A percentile compares a stretch with the other conserved stretches of the same genome.
Conservation (phyloP, 2,113 vertebrate species). For the Strix uralensis region DNA sequence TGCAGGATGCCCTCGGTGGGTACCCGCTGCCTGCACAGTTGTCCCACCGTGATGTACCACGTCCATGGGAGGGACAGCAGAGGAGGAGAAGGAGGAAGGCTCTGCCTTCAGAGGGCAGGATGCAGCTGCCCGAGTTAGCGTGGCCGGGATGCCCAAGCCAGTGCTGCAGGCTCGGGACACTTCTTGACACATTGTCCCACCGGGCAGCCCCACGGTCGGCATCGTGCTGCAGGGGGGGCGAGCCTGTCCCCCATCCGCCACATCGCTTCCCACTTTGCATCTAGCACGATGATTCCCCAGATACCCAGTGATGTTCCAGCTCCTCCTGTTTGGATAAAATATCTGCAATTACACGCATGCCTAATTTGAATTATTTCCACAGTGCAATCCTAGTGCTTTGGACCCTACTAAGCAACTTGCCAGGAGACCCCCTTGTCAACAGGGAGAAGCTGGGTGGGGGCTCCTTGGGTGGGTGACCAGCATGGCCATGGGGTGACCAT, state of each 20-base stretch:
- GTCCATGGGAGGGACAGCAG: not conserved
- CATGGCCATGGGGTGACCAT: not conserved
- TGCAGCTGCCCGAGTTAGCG: rapidly evolving
- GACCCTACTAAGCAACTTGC: not conserved
- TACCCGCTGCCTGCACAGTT: not conserved
- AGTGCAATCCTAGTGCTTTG: not conserved
- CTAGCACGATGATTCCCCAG: not conserved
- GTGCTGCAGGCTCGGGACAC: not conserved
- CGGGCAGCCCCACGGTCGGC: not conserved
- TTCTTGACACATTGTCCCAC: not conserved
- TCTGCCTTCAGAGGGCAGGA: not conserved
- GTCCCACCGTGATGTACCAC: not conserved
- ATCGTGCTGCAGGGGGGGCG: rapidly evolving
- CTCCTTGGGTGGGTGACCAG: not conserved
- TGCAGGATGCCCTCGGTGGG: not conserved
- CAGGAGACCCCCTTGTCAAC: not conserved
- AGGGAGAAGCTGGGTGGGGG: not conserved
- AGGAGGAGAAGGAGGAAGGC: not conserved
- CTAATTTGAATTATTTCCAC: slow-evolving; percentile 61
- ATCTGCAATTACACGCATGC: slow-evolving; percentile 56
- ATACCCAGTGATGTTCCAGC: slow-evolving; percentile 27
- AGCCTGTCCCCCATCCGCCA: not conserved
- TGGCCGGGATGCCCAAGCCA: not conserved
- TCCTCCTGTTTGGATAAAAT: slow-evolving; percentile 55
- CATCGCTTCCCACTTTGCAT: not conserved